Evolutionary conservation across 2,113 vertebrate genomes (phyloP).

Genomic region (Rattus rattus): DNA sequence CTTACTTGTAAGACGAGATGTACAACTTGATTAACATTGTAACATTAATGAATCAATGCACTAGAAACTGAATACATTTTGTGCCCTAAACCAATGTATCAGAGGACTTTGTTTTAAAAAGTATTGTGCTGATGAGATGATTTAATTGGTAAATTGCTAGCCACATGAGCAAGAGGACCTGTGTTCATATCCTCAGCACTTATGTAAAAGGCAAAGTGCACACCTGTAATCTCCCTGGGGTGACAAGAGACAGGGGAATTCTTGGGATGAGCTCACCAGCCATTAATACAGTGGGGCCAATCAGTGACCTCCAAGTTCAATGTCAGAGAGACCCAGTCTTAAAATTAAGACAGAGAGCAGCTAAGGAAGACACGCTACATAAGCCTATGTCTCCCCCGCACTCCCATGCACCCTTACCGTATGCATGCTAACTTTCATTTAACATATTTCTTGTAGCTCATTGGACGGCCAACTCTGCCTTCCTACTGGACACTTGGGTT

Average conservation of each 20-base stretch:
- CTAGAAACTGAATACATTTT: background rate
- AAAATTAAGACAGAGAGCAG: background rate
- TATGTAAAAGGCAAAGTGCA: background rate
- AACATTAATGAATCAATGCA: background rate
- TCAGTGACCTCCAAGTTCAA: background rate
- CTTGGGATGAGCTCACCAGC: background rate
- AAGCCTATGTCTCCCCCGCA: too few species aligned
- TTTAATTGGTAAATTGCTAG: background rate
- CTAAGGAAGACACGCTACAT: background rate
- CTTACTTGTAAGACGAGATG: background rate
- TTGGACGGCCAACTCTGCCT: conserved; percentile 90
- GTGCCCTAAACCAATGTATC: background rate
- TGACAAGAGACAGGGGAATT: too few species aligned
- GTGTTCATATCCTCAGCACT: background rate
- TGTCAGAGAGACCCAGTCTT: background rate
- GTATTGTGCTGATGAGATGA: background rate
- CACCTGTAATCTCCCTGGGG: background rate
- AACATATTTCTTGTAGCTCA: conserved; percentile 83
- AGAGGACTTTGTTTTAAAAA: background rate
- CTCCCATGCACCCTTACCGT: background rate
- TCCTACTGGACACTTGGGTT: conserved; percentile 93
- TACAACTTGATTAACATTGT: background rate
- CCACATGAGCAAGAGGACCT: background rate
- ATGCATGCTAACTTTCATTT: conserved; percentile 50
- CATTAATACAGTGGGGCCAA: background rate